Evolutionary conservation across 2,797 vertebrate genomes (phyloP).

Genomic region (Leptodactylus fallax): DNA sequence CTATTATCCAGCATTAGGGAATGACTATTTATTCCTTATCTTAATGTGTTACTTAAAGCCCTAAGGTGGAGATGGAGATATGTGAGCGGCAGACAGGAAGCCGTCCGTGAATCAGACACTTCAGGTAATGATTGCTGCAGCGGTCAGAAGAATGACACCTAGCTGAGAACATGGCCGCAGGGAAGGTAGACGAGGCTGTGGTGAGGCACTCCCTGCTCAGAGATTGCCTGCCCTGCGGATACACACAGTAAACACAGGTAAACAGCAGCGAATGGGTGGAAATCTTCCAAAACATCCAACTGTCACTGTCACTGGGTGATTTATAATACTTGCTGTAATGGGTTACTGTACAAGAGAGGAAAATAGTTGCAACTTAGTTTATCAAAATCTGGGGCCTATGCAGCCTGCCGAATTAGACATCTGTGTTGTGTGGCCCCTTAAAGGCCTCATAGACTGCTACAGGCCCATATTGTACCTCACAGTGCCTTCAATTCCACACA

Average conservation of each 20-base stretch:
- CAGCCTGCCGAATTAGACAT: too few relatives aligned
- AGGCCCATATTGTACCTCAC: too few relatives aligned
- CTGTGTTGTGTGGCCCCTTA: neutral
- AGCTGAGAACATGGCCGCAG: constrained; percentile 54
- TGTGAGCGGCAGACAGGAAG: constrained; percentile 43
- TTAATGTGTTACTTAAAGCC: neutral
- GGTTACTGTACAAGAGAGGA: neutral
- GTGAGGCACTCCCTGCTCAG: constrained; percentile 39
- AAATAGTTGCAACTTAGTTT: neutral
- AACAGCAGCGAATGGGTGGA: neutral
- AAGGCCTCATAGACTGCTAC: too few relatives aligned
- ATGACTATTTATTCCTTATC: neutral
- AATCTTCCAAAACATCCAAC: neutral
- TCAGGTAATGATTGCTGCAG: constrained; percentile 48
- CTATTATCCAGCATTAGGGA: neutral
- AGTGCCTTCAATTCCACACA: too few relatives aligned
- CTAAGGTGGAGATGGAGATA: neutral
- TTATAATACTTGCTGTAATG: neutral
- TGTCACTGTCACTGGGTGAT: neutral
- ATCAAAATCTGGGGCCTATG: neutral
- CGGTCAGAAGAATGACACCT: constrained; percentile 55
- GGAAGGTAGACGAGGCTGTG: constrained; percentile 37
- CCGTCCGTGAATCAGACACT: constrained; percentile 37
- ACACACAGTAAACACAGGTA: constrained; percentile 39
- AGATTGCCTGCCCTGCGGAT: constrained; percentile 41